Evolutionary conservation across 2,888 invertebrate species (phyloP), one percentile per base, ranked within the genome.

Genomic region (Macrophya alboannulata): DNA sequence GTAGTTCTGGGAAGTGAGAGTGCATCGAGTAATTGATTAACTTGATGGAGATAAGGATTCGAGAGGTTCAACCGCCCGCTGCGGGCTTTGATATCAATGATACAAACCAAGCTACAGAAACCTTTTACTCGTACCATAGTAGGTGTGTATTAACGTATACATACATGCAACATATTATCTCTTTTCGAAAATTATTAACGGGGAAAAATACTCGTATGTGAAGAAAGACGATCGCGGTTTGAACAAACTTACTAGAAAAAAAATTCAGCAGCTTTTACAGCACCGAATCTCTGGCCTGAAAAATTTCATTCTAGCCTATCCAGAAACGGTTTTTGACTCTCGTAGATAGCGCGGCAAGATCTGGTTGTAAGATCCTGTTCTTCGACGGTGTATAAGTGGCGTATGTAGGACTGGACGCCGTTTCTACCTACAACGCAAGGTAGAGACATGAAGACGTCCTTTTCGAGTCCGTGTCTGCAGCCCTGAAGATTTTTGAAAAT

Each of bases 401-500:
- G 91, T 65, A 92, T 88, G 83, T 90, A 91, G 4, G 92, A 91
- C 76, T 92, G 90, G n/a, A 92, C 89, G 21, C 92, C 92, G 84
- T 91, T 91, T 86, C 92, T 88, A 88, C 94, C 94, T 72, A 95
- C 89, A 40, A 95, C 92, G 86, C 94, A 94, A 1, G 95, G 95
- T 48, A 95, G 91, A 8, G 95, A 95, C 89, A 95, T 93, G 91
- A 94, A 96, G 48, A 95, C 94, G 84, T 95, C 95, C 82, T 95
- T 94, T 59, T 94, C 93, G 81, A 95, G 94, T 40, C 94, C 95
- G 89, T 95, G 95, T 25, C 93, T 92, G 86, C 92, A 92, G 59
- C 92, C 92, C 91, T 93, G 85, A 65, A 86, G 77, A 83, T 37
- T 85, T 55, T 4, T 37, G 21, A 37, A 51, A 76, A 43, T 25